Evolutionary conservation across 2,797 vertebrate genomes (phyloP).

Genomic region (Tachyglossus aculeatus): DNA sequence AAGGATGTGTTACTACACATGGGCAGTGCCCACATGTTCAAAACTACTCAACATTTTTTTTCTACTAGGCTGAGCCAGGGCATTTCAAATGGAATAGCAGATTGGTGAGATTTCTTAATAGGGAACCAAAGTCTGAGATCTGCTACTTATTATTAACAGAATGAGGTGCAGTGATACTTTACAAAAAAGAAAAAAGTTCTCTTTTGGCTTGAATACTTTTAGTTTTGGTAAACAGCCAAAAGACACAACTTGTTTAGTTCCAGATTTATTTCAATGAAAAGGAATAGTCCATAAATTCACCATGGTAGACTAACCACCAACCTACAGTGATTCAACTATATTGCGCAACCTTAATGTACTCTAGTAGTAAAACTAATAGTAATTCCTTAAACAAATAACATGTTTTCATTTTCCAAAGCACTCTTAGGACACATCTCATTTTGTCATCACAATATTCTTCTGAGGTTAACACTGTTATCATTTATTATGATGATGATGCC

Average conservation of each 20-base stretch:
- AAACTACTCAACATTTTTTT: neutral
- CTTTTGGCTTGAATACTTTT: conserved; percentile 36
- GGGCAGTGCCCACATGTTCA: neutral
- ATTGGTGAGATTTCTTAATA: neutral
- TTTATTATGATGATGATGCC: too few species aligned
- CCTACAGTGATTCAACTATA: neutral
- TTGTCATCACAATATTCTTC: too few species aligned
- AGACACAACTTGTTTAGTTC: conserved; percentile 27
- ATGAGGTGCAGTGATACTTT: neutral
- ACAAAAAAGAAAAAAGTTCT: neutral
- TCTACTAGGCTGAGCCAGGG: neutral
- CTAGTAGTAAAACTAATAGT: too few species aligned
- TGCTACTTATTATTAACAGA: neutral
- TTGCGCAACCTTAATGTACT: neutral
- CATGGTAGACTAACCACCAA: neutral
- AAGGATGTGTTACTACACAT: neutral
- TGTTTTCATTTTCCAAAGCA: too few species aligned
- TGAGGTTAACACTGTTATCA: too few species aligned
- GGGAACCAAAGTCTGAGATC: neutral
- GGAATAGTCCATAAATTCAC: neutral
- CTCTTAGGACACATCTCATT: too few species aligned
- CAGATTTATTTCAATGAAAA: neutral
- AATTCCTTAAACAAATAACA: too few species aligned
- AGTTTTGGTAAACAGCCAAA: conserved; percentile 22
- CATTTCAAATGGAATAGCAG: too few species aligned